These are phyloP conservation scores for Porphyrio hochstetteri DNA, from an alignment of 2,113 vertebrate species.

Conservation along the genomic window DNA sequence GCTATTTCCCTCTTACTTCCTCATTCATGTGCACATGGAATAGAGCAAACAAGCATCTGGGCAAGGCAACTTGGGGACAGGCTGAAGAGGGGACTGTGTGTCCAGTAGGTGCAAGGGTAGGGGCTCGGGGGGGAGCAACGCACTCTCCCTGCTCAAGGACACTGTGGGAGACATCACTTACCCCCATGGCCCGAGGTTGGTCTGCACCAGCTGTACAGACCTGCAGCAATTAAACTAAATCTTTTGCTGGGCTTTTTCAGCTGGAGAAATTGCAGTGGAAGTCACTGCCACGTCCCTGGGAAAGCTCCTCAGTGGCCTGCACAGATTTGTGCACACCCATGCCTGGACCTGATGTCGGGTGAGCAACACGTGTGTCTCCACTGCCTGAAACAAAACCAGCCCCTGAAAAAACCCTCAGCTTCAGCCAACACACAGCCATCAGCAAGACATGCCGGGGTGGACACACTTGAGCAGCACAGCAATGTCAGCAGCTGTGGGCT, in stretches of 20 bases:
- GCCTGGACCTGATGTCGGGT: rapidly evolving
- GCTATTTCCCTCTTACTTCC: neutral
- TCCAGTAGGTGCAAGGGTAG: neutral
- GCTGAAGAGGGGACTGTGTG: neutral
- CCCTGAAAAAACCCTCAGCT: neutral
- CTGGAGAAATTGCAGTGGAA: neutral
- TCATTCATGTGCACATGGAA: neutral
- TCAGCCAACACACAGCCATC: neutral
- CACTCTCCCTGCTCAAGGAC: neutral
- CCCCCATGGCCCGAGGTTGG: neutral
- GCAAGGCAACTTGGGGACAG: neutral
- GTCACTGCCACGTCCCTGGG: neutral
- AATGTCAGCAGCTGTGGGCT: neutral
- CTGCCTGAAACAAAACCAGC: neutral
- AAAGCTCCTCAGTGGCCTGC: neutral
- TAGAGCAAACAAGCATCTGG: neutral
- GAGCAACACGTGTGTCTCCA: rapidly evolving
- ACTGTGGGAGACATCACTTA: neutral
- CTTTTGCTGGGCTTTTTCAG: neutral
- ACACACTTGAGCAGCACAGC: neutral
- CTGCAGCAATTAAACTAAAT: neutral
- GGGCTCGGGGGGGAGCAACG: neutral
- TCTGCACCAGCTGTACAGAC: rapidly evolving
- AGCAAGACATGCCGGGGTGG: neutral
- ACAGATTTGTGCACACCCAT: rapidly evolving